A percentile compares a stretch with the other conserved stretches of the same genome.
These are phyloP conservation scores for Dryocosmus kuriphilus DNA, from an alignment of 2,888 invertebrate genomes.

Conservation along the genomic window DNA sequence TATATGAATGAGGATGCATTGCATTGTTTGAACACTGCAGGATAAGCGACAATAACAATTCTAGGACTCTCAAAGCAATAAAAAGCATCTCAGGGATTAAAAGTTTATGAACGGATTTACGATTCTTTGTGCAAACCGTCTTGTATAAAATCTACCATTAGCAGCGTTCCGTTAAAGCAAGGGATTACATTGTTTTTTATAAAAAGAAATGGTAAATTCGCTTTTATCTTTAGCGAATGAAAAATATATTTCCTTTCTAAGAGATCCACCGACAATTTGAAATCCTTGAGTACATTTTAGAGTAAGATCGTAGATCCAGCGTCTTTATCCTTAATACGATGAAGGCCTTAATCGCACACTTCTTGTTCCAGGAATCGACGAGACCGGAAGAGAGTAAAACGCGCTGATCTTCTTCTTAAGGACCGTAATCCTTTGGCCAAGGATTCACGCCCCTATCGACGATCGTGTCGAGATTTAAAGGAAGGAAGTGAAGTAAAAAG, in stretches of 20 bases:
- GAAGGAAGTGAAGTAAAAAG: constrained; percentile 26
- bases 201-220: background rate
- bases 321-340: constrained; percentile 19
- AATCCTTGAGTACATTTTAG: constrained; percentile 30
- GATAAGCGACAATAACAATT: no score
- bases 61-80: background rate
- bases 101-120: background rate
- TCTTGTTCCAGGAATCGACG: constrained; percentile 37
- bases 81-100: background rate
- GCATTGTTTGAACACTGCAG: no score
- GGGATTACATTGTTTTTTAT: background rate
- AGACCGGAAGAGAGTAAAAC: constrained; percentile 33
- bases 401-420: constrained; percentile 30
- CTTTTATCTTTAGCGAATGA: background rate
- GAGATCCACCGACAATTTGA: background rate
- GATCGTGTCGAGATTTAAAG: constrained; percentile 25
- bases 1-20: no score
- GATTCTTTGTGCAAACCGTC: background rate
- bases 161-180: background rate
- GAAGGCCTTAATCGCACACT: constrained; percentile 22
- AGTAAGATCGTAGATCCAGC: background rate
- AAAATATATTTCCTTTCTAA: constrained; percentile 7
- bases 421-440: constrained; percentile 26
- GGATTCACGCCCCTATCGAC: constrained; percentile 25
- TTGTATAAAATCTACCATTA: no score